Evolutionary conservation across 2,888 invertebrate species (phyloP), one percentile per base, ranked within the genome.

Genomic region (Melinopterus prodromus): DNA sequence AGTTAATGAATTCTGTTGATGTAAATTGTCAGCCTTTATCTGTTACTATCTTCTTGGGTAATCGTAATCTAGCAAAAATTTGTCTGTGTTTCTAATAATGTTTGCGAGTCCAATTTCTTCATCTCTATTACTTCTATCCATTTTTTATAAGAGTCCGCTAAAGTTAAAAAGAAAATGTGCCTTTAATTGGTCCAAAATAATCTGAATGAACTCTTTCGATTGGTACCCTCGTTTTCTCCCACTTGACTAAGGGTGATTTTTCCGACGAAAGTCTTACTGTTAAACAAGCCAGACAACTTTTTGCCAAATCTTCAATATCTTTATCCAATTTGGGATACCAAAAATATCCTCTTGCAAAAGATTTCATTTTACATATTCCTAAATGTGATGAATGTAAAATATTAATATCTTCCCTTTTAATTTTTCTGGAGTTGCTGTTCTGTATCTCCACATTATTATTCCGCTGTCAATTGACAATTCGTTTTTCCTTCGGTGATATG

Each of bases 61-160:
- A 38, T 38, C 84, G 85, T 80, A 84, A 84, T 6, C 85, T 80
- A 12, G 85, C 78, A 83, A 86, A 85, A n/a, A 81, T 80, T 78
- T 85, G 80, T 74, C 82, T 80, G 53, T 26, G 83, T 79, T 5
- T 70, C 15, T 14, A 82, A 79, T 3, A 82, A 84, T 6, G 76
- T 78, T 7, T 78, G 70, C 6, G n/a, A n/a, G n/a, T n/a, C n/a
- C n/a, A n/a, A n/a, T n/a, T n/a, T n/a, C n/a, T n/a, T n/a, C n/a
- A n/a, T n/a, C n/a, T n/a, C n/a, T n/a, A n/a, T n/a, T n/a, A n/a
- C n/a, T n/a, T n/a, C n/a, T n/a, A n/a, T n/a, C 89, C 89, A 90
- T 80, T 90, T 90, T 0, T 88, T 88, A 81, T 71, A 71, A 71
- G 71, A 71, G 5, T 71, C 16, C 9, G 71, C 15, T 71, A 71